phyloP scores from a whole-genome alignment of 2,888 invertebrate genomes.

The Acanthosoma haemorrhoidale region DNA sequence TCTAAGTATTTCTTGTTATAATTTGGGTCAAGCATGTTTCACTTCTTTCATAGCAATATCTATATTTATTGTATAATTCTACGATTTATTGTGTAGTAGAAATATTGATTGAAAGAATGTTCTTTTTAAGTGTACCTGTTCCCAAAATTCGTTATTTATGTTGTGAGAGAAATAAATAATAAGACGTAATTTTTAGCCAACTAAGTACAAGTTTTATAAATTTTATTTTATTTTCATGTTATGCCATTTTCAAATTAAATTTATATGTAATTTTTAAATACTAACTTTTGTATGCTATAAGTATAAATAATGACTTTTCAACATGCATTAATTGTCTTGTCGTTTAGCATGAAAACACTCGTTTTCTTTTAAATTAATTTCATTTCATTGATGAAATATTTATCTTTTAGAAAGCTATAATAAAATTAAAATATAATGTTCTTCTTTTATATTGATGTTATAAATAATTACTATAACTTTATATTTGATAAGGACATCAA shows the following conservation, averaged over 20 bases:
- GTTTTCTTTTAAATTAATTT: not conserved
- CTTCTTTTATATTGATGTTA: not conserved
- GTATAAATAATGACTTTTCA: not conserved
- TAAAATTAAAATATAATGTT: not conserved
- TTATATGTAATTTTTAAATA: not conserved
- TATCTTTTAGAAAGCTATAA: not conserved
- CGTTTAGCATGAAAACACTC: not conserved
- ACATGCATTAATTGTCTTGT: not conserved
- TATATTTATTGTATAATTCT: not conserved
- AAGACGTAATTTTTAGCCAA: constrained; percentile 11
- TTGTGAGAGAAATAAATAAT: constrained; percentile 5
- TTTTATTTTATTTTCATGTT: not conserved
- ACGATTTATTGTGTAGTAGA: not conserved
- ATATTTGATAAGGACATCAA: not conserved
- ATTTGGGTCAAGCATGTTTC: not conserved
- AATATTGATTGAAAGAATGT: not conserved
- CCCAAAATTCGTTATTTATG: constrained; percentile 8
- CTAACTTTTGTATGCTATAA: not conserved
- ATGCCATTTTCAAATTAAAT: constrained; percentile 1
- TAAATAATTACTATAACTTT: not conserved
- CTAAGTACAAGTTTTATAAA: constrained; percentile 17
- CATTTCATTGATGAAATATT: not conserved
- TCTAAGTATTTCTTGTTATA: not conserved
- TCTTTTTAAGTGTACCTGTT: constrained; percentile 21
- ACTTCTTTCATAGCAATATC: constrained; percentile 13